Conservation (phyloP, 2,797 vertebrate genomes). For the Coreius guichenoti region DNA sequence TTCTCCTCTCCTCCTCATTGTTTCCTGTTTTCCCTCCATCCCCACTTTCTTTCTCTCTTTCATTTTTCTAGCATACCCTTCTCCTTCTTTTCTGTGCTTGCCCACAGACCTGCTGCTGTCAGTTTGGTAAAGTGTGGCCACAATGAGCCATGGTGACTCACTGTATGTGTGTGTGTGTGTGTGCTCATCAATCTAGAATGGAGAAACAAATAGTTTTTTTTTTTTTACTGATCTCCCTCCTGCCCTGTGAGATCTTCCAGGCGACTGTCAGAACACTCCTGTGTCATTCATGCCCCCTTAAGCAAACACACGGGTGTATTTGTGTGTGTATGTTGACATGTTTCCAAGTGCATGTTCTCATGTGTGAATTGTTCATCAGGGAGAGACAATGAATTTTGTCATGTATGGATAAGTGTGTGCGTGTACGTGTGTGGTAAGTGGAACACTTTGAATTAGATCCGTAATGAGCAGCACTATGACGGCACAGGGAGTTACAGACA, state of each 20-base stretch:
- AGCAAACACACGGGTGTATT: constrained; percentile 51
- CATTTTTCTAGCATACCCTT: constrained; percentile 56
- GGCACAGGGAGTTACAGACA: constrained; percentile 51
- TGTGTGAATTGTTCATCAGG: constrained; percentile 33
- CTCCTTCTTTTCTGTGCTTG: constrained; percentile 56
- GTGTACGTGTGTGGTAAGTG: constrained; percentile 39
- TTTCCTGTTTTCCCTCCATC: constrained; percentile 33
- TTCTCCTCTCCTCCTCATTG: constrained; percentile 49
- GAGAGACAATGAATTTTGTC: constrained; percentile 31
- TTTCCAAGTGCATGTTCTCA: constrained; percentile 4
- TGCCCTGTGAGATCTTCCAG: constrained; percentile 69
- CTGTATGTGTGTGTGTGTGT: constrained; percentile 42
- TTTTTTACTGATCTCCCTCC: constrained; percentile 65
- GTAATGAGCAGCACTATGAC: constrained; percentile 54
- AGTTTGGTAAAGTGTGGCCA: constrained; percentile 71
- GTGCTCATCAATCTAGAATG: constrained; percentile 65
- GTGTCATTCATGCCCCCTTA: constrained; percentile 69
- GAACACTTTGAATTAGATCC: constrained; percentile 56
- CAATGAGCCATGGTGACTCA: constrained; percentile 70
- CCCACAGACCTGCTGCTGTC: constrained; percentile 67
- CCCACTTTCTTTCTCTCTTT: constrained; percentile 56
- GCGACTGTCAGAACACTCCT: constrained; percentile 70
- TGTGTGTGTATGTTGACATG: constrained; percentile 34
- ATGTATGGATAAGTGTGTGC: constrained; percentile 16
- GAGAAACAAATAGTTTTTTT: constrained; percentile 73